Conservation (phyloP, 2,113 vertebrate genomes). For the Mola mola region DNA sequence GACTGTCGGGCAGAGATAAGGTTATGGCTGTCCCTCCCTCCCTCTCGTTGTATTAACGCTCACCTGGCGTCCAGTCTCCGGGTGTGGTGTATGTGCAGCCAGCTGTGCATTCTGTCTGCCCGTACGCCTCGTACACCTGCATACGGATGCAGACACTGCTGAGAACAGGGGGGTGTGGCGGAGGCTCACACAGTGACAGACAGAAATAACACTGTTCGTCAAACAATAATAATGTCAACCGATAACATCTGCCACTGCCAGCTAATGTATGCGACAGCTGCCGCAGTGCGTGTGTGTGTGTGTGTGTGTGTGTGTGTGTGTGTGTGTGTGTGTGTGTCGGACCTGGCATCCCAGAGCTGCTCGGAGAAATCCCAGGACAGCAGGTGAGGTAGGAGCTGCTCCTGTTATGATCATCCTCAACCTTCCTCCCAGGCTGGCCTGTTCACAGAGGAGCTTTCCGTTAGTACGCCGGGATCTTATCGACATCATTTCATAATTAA, state of each 20-base stretch:
- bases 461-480: no score
- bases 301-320: constrained; percentile 10
- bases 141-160: constrained; percentile 4
- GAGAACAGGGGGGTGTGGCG: no score
- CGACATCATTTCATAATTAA: no score
- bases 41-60: constrained; percentile 5
- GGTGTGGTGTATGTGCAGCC: constrained; percentile 97
- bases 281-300: neutral
- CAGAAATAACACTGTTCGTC: no score
- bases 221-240: no score
- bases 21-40: no score
- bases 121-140: constrained; percentile 97
- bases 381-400: constrained; percentile 92
- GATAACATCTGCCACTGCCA: no score
- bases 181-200: no score
- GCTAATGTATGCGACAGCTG: no score
- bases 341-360: constrained; percentile 98
- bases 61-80: constrained; percentile 98
- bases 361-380: constrained; percentile 92
- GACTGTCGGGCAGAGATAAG: no score
- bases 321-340: constrained; percentile 25
- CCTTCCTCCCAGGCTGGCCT: constrained; percentile 92
- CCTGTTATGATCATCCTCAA: constrained; percentile 97
- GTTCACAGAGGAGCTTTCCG: constrained; percentile 5
- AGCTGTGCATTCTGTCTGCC: constrained; percentile 98